Evolutionary conservation across 2,888 invertebrate genomes (phyloP).

Genomic region (Microchrysa polita): DNA sequence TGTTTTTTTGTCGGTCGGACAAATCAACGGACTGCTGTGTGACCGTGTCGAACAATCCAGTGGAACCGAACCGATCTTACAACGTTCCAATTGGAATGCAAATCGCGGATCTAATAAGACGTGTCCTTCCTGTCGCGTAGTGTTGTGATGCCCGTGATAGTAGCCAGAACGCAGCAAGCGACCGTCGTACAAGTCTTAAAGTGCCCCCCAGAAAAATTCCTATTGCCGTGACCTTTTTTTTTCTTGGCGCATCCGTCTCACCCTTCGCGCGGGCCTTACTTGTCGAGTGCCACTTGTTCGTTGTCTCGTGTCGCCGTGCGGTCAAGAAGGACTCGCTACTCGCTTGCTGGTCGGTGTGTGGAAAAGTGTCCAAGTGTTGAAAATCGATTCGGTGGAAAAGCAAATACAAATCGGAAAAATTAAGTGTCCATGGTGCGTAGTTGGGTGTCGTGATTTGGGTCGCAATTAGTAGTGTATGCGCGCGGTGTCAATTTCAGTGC

Average conservation of each 20-base stretch:
- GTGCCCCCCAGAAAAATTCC: too few species aligned
- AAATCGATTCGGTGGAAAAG: conserved; percentile 26
- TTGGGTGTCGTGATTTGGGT: conserved; percentile 2
- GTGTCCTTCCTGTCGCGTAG: neutral
- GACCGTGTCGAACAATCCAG: too few species aligned
- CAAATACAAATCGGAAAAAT: neutral
- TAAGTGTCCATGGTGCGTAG: conserved; percentile 19
- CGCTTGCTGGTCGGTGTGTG: too few species aligned
- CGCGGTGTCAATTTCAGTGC: neutral
- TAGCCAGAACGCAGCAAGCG: neutral
- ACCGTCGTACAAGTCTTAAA: neutral
- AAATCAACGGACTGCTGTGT: too few species aligned
- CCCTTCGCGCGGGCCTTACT: neutral
- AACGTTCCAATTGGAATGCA: too few species aligned
- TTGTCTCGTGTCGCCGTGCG: neutral
- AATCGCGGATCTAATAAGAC: too few species aligned
- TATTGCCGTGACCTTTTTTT: too few species aligned
- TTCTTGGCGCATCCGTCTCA: neutral
- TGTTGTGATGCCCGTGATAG: neutral
- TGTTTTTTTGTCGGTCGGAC: too few species aligned
- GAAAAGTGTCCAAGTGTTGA: neutral
- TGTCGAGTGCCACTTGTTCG: conserved; percentile 24
- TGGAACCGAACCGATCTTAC: too few species aligned
- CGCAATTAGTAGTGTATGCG: conserved; percentile 16
- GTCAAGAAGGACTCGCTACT: conserved; percentile 13